phyloP scores from a whole-genome alignment of 2,797 vertebrate genomes.

The Coluber constrictor region DNA sequence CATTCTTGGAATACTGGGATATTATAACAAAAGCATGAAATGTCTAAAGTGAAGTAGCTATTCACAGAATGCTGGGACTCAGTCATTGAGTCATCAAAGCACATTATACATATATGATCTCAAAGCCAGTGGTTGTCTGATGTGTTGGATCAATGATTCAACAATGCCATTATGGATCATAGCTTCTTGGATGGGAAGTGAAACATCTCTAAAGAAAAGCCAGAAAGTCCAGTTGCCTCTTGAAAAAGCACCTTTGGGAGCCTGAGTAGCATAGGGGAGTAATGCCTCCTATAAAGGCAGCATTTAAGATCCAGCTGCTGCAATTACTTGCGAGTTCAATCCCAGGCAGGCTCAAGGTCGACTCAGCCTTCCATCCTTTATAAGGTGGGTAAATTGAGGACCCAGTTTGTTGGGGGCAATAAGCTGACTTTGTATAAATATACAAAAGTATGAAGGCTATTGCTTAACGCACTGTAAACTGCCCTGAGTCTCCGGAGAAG shows the following conservation, averaged over 20 bases:
- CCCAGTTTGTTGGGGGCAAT: no score
- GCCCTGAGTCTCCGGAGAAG: no score
- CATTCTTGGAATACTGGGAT: neutral
- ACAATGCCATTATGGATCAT: neutral
- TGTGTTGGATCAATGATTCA: neutral
- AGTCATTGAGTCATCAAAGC: neutral
- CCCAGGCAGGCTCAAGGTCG: no score
- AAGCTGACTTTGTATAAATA: no score
- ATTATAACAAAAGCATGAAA: neutral
- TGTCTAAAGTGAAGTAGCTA: neutral
- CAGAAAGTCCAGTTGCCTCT: neutral
- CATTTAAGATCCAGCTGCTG: no score
- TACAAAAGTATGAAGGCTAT: no score
- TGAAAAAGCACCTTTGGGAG: neutral
- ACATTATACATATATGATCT: neutral
- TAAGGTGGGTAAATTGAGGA: no score
- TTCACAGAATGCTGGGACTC: neutral
- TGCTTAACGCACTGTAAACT: no score
- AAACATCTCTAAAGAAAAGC: neutral
- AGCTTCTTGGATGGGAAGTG: neutral
- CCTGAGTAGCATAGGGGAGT: no score
- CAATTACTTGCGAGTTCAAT: no score
- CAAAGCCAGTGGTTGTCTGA: neutral
- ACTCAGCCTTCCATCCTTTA: no score
- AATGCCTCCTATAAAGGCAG: no score